Conservation (phyloP, 2,888 invertebrate genomes). For the Yponomeuta malinellus region DNA sequence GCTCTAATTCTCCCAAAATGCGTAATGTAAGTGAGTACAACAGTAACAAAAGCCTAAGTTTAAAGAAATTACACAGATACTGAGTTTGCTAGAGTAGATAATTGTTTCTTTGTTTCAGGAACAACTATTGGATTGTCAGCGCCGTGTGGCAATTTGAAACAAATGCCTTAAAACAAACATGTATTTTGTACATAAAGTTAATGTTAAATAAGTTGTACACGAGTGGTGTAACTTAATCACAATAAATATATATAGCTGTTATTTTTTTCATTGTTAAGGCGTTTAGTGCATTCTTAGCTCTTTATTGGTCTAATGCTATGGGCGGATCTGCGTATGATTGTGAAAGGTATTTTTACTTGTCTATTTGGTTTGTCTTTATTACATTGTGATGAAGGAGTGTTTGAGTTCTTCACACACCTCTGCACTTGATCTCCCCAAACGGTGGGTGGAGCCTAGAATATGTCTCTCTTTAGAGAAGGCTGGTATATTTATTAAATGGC, state of each 20-base stretch:
- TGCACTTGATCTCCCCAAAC: no score
- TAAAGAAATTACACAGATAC: no score
- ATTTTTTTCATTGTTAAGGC: background rate
- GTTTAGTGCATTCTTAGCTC: conserved; percentile 4
- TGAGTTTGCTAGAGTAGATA: background rate
- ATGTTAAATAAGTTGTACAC: background rate
- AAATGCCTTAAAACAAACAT: conserved; percentile 8
- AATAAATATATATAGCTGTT: background rate
- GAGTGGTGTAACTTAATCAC: background rate
- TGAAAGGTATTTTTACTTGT: no score
- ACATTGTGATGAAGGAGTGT: no score
- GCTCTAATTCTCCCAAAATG: no score
- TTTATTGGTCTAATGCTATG: background rate
- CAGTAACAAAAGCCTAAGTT: no score
- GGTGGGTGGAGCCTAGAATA: no score
- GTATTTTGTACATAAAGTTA: conserved; percentile 1
- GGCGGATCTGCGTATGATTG: background rate
- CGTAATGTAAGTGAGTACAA: no score
- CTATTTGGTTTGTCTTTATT: no score
- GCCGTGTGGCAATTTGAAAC: background rate
- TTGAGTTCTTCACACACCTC: no score
- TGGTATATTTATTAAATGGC: no score
- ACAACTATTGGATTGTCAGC: background rate
- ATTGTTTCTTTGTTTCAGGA: background rate
- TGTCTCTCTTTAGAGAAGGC: no score